Percentiles rank a stretch among this genome's conserved stretches.
Conservation (phyloP, 2,797 vertebrate species). For the Lophius americanus region DNA sequence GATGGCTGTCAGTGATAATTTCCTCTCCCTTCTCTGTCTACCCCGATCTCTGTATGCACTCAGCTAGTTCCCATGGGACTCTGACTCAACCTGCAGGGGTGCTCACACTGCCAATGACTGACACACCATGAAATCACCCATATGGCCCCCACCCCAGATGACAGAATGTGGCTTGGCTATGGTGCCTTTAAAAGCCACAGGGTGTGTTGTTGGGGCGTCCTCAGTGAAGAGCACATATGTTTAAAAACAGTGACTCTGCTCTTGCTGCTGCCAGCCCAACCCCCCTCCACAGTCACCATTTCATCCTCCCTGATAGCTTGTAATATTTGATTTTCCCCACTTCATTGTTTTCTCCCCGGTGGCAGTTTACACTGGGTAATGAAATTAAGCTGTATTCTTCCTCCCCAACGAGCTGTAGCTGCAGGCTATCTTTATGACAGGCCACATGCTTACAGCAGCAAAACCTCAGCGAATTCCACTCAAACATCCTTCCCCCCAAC, state of each 20-base stretch:
- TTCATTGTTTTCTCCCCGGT: constrained; percentile 71
- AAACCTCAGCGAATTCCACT: constrained; percentile 33
- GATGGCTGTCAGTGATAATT: constrained; percentile 28
- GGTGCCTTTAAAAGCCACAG: constrained; percentile 21
- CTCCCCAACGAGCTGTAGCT: constrained; percentile 39
- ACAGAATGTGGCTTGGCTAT: background rate
- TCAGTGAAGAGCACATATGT: constrained; percentile 45
- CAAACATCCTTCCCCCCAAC: constrained; percentile 3
- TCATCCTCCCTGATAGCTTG: constrained; percentile 41
- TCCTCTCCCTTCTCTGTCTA: background rate
- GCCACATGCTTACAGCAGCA: constrained; percentile 43
- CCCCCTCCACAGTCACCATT: constrained; percentile 7
- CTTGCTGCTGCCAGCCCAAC: constrained; percentile 15
- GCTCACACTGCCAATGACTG: constrained; percentile 29
- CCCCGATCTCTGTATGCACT: constrained; percentile 3
- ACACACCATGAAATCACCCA: constrained; percentile 37
- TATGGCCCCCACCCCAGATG: constrained; percentile 25
- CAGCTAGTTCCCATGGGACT: background rate
- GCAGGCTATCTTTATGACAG: constrained; percentile 46
- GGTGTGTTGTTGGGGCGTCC: constrained; percentile 17
- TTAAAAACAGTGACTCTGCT: constrained; percentile 27
- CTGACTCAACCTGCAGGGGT: constrained; percentile 22
- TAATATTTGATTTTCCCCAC: constrained; percentile 71
- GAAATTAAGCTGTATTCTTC: constrained; percentile 66
- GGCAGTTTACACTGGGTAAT: constrained; percentile 71